Evolutionary conservation across 1,140 invertebrate genomes (phyloP).

Genomic region (Muscidifurax raptorellus): DNA sequence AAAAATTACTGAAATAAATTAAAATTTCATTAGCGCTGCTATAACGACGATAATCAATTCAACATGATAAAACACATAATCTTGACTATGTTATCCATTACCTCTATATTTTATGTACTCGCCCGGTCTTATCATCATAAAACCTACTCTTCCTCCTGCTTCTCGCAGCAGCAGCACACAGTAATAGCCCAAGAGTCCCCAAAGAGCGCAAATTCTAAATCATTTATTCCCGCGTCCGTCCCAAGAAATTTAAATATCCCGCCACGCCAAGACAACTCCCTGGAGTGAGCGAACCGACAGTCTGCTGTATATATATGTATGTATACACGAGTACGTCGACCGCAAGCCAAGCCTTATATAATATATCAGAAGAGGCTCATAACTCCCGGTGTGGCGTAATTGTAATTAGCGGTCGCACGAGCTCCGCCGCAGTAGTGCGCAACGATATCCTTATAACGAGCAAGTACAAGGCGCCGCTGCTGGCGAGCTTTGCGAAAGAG

Average conservation of each 20-base stretch:
- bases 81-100: neutral
- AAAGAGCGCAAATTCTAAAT: neutral
- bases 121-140: neutral
- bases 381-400: neutral
- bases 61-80: too few species aligned
- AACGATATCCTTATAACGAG: slow-evolving; percentile 15
- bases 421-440: neutral
- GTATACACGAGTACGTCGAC: neutral
- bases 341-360: neutral
- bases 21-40: too few species aligned
- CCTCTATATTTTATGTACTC: neutral
- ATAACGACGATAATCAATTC: too few species aligned
- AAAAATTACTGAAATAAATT: too few species aligned
- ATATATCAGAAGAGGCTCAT: slow-evolving; percentile 13
- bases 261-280: too few species aligned
- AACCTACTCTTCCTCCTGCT: neutral
- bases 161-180: too few species aligned
- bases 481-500: neutral
- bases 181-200: too few species aligned
- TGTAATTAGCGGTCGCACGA: slow-evolving; percentile 23
- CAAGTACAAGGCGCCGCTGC: neutral
- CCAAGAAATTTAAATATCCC: neutral
- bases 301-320: too few species aligned
- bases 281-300: too few species aligned
- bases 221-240: neutral